A percentile compares a stretch with the other conserved stretches of the same genome.
These are phyloP conservation scores for Doryteuthis pealeii DNA, from an alignment of 1,140 invertebrate species.

Conservation along the genomic window DNA sequence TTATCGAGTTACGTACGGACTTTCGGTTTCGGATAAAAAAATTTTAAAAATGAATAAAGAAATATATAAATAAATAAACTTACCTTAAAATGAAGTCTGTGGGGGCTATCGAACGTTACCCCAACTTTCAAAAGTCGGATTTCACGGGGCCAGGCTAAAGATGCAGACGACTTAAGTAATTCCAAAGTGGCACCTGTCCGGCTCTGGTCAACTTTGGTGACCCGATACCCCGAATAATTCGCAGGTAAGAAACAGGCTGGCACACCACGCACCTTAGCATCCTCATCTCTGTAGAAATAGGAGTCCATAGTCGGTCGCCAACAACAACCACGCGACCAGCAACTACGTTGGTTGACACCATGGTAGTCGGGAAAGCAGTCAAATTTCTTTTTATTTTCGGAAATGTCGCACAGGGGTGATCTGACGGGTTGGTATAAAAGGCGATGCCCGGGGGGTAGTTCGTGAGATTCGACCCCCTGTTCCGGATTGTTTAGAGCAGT, in stretches of 20 bases:
- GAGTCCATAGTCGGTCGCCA: slow-evolving; percentile 3
- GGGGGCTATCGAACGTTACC: background rate
- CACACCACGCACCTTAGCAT: background rate
- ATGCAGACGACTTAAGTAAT: background rate
- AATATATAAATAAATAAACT: background rate
- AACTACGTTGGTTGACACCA: background rate
- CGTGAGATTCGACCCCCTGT: background rate
- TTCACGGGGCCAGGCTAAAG: background rate
- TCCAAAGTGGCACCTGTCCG: background rate
- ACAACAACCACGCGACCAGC: background rate
- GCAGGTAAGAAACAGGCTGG: background rate
- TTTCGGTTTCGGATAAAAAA: no score
- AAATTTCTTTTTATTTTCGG: background rate
- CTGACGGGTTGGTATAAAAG: background rate
- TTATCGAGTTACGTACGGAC: no score
- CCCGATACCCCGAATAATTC: background rate
- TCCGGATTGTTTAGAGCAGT: background rate
- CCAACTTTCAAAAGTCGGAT: background rate
- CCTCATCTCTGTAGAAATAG: background rate
- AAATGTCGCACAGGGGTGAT: background rate
- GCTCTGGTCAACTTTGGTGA: background rate
- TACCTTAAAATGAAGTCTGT: slow-evolving; percentile 1
- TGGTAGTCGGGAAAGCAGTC: background rate
- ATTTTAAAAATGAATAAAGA: no score
- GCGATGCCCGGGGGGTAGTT: background rate